Evolutionary conservation across 2,113 vertebrate species (phyloP).

Genomic region (Cacatua alba): DNA sequence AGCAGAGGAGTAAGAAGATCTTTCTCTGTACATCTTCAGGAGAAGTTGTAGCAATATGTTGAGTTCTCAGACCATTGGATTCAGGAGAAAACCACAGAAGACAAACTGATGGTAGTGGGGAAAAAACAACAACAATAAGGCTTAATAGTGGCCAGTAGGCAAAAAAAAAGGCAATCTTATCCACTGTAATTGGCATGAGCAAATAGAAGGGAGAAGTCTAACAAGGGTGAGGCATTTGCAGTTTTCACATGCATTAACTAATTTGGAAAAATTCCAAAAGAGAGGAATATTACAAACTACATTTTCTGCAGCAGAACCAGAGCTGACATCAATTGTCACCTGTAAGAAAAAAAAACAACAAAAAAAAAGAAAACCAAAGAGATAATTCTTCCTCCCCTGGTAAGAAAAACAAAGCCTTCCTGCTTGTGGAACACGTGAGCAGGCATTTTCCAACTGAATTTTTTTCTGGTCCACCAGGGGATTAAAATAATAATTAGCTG

Average conservation of each 20-base stretch:
- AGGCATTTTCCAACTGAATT: background rate
- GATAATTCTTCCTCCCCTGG: background rate
- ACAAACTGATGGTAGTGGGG: background rate
- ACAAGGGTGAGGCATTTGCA: background rate
- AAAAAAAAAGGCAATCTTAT: background rate
- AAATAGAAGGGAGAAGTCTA: background rate
- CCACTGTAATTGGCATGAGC: background rate
- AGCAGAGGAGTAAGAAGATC: background rate
- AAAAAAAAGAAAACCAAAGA: background rate
- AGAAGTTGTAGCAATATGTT: background rate
- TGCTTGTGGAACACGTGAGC: fast-evolving
- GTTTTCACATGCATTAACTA: background rate
- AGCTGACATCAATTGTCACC: background rate
- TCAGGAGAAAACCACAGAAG: background rate
- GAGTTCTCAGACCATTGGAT: background rate
- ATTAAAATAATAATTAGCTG: background rate
- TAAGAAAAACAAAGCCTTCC: background rate
- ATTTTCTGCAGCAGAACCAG: background rate
- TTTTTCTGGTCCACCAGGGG: background rate
- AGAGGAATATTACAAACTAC: background rate
- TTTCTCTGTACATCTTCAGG: background rate
- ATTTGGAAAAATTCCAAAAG: background rate
- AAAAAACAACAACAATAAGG: background rate
- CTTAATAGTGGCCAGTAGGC: background rate
- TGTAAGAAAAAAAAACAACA: background rate